phyloP scores from a whole-genome alignment of 2,113 vertebrate genomes.

The Lasiurus borealis region DNA sequence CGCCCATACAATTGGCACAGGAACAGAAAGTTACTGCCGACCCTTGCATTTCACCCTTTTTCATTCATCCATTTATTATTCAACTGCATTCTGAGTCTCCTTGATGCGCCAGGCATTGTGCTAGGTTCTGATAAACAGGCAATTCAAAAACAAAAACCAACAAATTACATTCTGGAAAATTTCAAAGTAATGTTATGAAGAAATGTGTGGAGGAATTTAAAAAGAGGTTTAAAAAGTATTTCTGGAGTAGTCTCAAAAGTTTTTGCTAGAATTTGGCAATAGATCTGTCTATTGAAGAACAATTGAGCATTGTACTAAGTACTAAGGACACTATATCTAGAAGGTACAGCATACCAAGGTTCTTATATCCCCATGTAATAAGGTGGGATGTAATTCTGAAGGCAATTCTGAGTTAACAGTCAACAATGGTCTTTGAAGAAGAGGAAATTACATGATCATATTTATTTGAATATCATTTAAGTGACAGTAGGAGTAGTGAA shows the following conservation, averaged over 20 bases:
- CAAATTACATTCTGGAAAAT: neutral
- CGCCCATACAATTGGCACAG: neutral
- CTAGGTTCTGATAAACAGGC: neutral
- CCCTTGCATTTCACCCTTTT: neutral
- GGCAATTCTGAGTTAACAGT: neutral
- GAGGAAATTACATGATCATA: neutral
- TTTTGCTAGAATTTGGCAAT: neutral
- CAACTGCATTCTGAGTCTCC: neutral
- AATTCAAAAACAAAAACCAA: neutral
- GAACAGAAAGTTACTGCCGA: neutral
- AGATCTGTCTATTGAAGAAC: neutral
- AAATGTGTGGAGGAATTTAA: neutral
- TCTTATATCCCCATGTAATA: neutral
- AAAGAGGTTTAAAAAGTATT: neutral
- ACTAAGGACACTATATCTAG: neutral
- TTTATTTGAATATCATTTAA: constrained; percentile 13
- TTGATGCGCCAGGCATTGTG: neutral
- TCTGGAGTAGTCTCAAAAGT: neutral
- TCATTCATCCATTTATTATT: neutral
- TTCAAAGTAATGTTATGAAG: neutral
- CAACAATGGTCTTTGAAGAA: neutral
- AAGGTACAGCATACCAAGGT: neutral
- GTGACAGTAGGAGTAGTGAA: neutral
- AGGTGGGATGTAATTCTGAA: neutral
- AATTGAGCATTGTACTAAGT: neutral